Base-by-base conservation (phyloP, 2,113 vertebrate species). In the Tricholaema leucomelas region DNA sequence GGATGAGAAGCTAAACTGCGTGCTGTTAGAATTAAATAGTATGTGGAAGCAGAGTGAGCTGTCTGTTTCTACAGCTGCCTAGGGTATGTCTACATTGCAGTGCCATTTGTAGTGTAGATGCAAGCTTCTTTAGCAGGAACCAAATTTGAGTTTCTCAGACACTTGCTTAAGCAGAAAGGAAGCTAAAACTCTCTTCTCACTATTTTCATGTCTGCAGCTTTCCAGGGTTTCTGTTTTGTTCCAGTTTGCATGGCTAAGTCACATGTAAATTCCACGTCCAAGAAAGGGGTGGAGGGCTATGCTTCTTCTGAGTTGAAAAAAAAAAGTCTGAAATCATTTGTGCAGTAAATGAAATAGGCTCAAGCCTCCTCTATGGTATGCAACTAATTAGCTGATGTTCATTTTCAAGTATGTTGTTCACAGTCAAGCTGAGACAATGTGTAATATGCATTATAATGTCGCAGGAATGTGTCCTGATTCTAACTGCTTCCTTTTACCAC, bases 381-480 rank as follows among this genome's bases (percentile, higher is more conserved):
- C 91, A 91, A 72, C 89, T 93, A 96, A 96, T 95, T 96, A 96
- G 72, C 58, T 93, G 91, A 92, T 92, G 82, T 91, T 96, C 92
- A 94, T 95, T 96, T 95, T 92, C 79, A 87, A 93, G 89, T 91
- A 25, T 0, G 2, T 79, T 87, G 81, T 91, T 95, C 87, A 87
- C 88, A 92, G 92, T 95, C 87, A 94, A 92, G 87, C 91, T 93
- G 94, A 96, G 92, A 93, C 81, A 96, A 95, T 77, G 79, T 10
- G 23, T 74, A 89, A 89, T 89, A 89, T 75, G 58, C 89, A 93
- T 93, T 91, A 94, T 72, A 93, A 94, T 88, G 93, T 94, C 77
- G 82, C 58, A 88, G 85, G 90, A 94, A 96, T 92, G 79, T 91
- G 85, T 82, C 82, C 58, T 85, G 87, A 50, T 89, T 94, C 88